Conservation (phyloP, 2,888 invertebrate species). For the Epiblema foenella region DNA sequence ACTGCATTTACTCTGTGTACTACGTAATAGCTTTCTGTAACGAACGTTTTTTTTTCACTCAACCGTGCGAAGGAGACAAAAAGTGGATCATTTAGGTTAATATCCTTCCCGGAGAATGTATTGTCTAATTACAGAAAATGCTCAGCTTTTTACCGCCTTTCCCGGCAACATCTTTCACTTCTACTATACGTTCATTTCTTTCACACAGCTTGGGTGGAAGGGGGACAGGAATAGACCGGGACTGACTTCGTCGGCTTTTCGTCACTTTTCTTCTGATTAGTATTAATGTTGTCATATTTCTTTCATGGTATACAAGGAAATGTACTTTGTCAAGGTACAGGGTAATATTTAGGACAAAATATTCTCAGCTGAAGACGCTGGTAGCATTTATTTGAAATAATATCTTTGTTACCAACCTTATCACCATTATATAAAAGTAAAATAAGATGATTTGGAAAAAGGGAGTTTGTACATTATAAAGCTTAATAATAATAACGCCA, state of each 20-base stretch:
- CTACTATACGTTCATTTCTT: constrained; percentile 12
- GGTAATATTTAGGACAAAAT: constrained; percentile 14
- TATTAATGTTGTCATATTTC: constrained; percentile 43
- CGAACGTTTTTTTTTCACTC: constrained; percentile 42
- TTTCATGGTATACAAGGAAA: constrained; percentile 30
- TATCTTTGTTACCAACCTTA: too few species aligned
- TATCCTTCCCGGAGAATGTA: constrained; percentile 44
- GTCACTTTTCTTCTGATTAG: constrained; percentile 44
- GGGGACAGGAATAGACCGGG: constrained; percentile 2
- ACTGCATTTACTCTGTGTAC: constrained; percentile 12
- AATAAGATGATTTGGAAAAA: too few species aligned
- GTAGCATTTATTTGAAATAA: too few species aligned
- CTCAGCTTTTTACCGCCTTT: constrained; percentile 38
- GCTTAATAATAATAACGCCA: too few species aligned
- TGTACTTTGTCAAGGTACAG: constrained; percentile 20
- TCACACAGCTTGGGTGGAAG: constrained; percentile 14
- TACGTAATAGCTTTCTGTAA: constrained; percentile 41
- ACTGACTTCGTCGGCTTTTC: constrained; percentile 16
- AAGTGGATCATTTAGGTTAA: constrained; percentile 41
- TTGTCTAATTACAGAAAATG: constrained; percentile 45
- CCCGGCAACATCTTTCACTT: constrained; percentile 29
- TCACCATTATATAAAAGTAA: too few species aligned
- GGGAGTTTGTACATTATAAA: too few species aligned
- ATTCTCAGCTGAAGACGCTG: neutral
- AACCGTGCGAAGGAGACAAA: constrained; percentile 43